Evolutionary conservation across 2,113 vertebrate species (phyloP), one percentile per base, ranked within the genome.

Genomic region (Corythornis cristatus): DNA sequence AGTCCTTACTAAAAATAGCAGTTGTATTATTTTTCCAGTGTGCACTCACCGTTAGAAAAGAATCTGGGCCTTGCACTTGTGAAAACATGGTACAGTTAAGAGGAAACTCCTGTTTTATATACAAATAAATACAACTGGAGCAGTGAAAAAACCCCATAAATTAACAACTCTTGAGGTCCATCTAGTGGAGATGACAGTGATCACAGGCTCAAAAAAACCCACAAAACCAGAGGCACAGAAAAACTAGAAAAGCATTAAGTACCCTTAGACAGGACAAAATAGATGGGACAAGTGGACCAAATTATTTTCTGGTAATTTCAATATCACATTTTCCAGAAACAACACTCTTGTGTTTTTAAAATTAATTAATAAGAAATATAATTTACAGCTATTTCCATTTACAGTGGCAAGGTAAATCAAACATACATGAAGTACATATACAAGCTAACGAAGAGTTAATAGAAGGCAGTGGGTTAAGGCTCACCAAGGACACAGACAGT

Each of bases 161-260:
- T 57, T 18, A 58, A 10, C 57, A 40, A 40, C 74, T 73, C 83
- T 71, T 7, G 83, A 95, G 87, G 85, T 93, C 97, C 97, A 96
- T 73, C 97, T 96, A 93, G 95, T 96, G 97, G 97, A 90, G 35
- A 68, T 4, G 9, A 6, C n/a, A 74, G 85, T 18, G 68, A 97
- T 21, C 85, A 80, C 91, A 93, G 37, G 46, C 60, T 48, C 31
- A 35, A 53, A 71, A 77, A 60, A 56, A 13, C 9, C 4, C 13
- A 19, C 11, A 70, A 51, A 85, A 29, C 2, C 56, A 23, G 40
- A 25, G 20, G 33, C 51, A 83, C 62, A 73, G 33, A 65, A 79
- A 90, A 75, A 62, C 21, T 5, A 43, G 16, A 54, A 50, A 33
- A 74, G 14, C 37, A 42, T 8, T 2, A 5, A 25, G 1, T 1